Conservation (phyloP, 2,888 invertebrate genomes). For the Ochlodes sylvanus region DNA sequence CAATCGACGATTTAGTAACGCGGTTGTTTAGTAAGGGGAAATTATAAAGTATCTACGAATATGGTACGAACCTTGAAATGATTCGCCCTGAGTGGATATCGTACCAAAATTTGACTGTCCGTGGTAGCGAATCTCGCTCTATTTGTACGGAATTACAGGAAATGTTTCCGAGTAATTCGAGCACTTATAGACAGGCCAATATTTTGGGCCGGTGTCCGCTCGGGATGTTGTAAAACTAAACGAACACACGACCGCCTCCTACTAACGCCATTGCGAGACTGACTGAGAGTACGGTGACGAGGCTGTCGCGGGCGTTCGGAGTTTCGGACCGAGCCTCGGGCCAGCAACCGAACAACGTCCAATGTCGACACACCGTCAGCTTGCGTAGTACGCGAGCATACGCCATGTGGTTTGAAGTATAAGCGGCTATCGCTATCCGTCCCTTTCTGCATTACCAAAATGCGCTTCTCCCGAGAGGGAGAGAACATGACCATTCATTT, state of each 20-base stretch:
- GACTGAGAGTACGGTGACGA: constrained; percentile 49
- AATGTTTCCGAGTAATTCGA: constrained; percentile 76
- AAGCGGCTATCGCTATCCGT: constrained; percentile 51
- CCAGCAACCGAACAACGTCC: constrained; percentile 82
- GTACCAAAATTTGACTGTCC: constrained; percentile 85
- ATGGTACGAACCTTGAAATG: constrained; percentile 84
- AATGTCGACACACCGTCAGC: constrained; percentile 84
- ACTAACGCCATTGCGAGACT: constrained; percentile 85
- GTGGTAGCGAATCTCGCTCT: constrained; percentile 73
- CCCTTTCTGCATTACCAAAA: constrained; percentile 59
- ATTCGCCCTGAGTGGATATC: constrained; percentile 84
- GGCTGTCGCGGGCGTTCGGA: constrained; percentile 57
- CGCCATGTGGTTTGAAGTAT: constrained; percentile 68
- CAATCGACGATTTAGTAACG: constrained; percentile 70
- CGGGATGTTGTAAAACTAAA: constrained; percentile 79
- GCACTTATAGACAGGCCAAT: constrained; percentile 82
- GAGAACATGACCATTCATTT: constrained; percentile 77
- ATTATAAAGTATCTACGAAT: constrained; percentile 70
- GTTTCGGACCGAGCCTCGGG: constrained; percentile 73
- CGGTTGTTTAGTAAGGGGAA: constrained; percentile 76
- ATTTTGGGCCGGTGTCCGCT: constrained; percentile 86
- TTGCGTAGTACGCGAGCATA: constrained; percentile 82
- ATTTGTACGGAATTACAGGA: constrained; percentile 76
- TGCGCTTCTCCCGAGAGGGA: constrained; percentile 54
- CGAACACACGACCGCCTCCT: constrained; percentile 77